Base-by-base conservation (phyloP, 1,140 invertebrate species). In the Muscidifurax raptorellus region DNA sequence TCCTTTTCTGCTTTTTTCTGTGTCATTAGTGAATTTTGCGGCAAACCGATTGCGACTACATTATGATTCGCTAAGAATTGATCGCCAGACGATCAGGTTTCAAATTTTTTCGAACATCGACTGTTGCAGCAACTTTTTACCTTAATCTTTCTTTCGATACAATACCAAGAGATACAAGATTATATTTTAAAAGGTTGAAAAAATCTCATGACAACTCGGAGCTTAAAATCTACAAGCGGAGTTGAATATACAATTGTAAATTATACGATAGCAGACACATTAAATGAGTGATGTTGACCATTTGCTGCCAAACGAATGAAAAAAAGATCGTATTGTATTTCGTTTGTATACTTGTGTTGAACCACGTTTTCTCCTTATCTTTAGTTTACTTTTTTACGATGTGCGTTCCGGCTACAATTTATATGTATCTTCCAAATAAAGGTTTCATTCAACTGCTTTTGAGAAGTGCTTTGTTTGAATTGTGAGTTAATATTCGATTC, bases 341-440 rank as follows among this genome's bases (percentile, higher is more conserved):
- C 82, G 89, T 90, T 90, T 91, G 89, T 91, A 91, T 85, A 91
- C 89, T 90, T 90, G 72, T 89, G 87, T 90, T 90, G 86, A 87
- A 87, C 85, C 83, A 89, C 86, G 28, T 72, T 83, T 59, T 77
- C 22, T 59, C 84, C 84, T 82, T 78, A 86, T 86, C 85, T 87
- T 85, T 80, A 88, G 84, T 90, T 90, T 40, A 40, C 88, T 82
- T 89, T 90, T 83, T 64, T 59, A 79, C 47, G 22, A 71, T 78
- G 15, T 59, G 82, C 86, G 84, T 87, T 82, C 87, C 88, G 88
- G 84, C 84, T 89, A 86, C 83, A 66, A 87, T 87, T 86, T 88
- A 86, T 90, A 86, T 90, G 88, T 90, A 90, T 90, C 90, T 90
- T 90, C 89, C 89, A 90, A 90, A 90, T 90, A 90, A 90, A 90